phyloP scores from a whole-genome alignment of 1,140 invertebrate genomes.

The Tenebrio molitor region DNA sequence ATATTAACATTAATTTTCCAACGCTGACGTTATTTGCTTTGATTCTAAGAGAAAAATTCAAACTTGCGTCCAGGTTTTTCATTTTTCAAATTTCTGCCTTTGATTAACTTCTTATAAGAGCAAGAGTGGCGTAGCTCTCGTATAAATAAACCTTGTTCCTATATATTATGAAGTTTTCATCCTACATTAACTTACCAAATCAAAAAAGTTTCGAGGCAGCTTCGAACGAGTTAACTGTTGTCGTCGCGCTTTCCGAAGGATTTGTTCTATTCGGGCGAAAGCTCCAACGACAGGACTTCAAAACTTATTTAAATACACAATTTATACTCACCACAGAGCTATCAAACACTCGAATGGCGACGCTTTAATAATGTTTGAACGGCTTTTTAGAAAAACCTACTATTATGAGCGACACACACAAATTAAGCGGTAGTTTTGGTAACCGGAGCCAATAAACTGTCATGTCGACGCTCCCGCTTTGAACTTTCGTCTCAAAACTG shows the following conservation, averaged over 20 bases:
- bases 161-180: constrained; percentile 5
- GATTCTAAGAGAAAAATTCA: no score
- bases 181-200: neutral
- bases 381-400: no score
- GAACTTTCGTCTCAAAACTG: neutral
- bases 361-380: neutral
- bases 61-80: no score
- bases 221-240: neutral
- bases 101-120: neutral
- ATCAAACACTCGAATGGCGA: neutral
- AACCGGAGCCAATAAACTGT: neutral
- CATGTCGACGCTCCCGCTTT: neutral
- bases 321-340: neutral
- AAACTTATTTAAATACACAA: neutral
- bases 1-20: neutral
- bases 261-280: neutral
- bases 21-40: neutral
- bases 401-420: no score
- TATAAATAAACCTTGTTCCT: constrained; percentile 3
- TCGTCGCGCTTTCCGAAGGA: neutral
- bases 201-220: neutral
- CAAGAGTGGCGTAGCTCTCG: neutral
- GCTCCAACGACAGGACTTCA: no score
- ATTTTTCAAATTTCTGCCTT: no score
- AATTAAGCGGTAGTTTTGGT: neutral